Evolutionary conservation across 2,113 vertebrate species (phyloP).

Genomic region (Odontophorus gujanensis): DNA sequence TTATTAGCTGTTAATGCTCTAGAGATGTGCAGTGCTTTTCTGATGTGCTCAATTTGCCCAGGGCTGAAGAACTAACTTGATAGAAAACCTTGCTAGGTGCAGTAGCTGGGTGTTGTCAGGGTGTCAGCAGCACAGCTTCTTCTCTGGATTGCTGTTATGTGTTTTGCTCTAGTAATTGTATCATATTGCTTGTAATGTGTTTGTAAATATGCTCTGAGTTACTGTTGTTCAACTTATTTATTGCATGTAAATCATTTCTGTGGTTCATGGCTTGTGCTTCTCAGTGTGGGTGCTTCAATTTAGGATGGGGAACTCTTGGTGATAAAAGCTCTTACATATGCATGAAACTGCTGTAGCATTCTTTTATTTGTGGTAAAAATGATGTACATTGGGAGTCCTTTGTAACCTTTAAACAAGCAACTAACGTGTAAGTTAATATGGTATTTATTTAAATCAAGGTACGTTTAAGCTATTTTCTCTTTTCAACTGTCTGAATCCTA

Average conservation of each 20-base stretch:
- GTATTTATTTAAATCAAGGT: not conserved
- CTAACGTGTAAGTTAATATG: not conserved
- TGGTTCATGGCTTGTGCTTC: not conserved
- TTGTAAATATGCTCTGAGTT: not conserved
- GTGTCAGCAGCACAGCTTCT: not conserved
- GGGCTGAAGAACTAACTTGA: not conserved
- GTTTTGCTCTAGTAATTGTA: not conserved
- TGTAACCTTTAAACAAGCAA: not conserved
- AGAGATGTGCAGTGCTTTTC: not conserved
- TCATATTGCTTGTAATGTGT: not conserved
- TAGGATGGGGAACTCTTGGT: not conserved
- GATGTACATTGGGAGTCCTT: not conserved
- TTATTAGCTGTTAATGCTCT: not conserved
- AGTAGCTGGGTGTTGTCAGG: not conserved
- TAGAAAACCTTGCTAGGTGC: not conserved
- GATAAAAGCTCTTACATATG: not conserved
- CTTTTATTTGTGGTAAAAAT: not conserved
- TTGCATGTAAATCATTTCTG: not conserved
- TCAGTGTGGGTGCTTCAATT: not conserved
- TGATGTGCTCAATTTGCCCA: not conserved
- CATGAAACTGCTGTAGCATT: not conserved
- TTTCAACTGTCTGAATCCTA: not conserved
- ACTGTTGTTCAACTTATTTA: not conserved
- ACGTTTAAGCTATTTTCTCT: not conserved
- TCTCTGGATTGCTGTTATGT: not conserved